Base-by-base conservation (phyloP, 37 sponge, comb jelly and placozoan genomes). In the Lycopodina hypogea region DNA sequence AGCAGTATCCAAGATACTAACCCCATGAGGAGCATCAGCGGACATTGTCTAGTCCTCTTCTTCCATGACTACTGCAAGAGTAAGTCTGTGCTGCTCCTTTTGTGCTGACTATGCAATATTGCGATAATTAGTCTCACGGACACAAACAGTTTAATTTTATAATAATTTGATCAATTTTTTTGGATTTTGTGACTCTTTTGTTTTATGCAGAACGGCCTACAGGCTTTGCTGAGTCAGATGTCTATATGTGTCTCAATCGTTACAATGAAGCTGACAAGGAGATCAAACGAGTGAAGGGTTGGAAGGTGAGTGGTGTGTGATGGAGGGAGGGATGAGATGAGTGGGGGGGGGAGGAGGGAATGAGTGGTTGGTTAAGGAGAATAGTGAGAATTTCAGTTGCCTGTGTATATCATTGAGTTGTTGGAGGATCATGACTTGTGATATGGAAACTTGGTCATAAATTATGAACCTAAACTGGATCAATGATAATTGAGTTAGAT, bases 1-100 rank as follows among this genome's bases (percentile, higher is more conserved):
- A 93, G 94, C 81, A 92, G 80, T 41, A 90, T 93, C 41, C 89
- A 88, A 42, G 97, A 96, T 76, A 91, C 92, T 50, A 96, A 96
- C 77, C 95, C 97, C 17, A 92, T 96, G 89, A 76, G 88, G 52
- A 88, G 89, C 66, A 87, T 96, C 68, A 82, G 84, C 1, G 89
- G 94, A 21, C 66, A 78, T 37, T 93, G 94, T 83, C 80, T 80
- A 22, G 92, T 96, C 19, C 48, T 96, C 34, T 59, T 36, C 45
- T 41, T 76, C 34, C 72, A 72, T 9, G 95, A 93, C 56, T 96
- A 90, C 85, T 56, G 58, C 70, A 86, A 72, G 39, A 89, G 95
- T 90, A 34, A 88, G 92, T 62, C 56, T 29, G 52, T n/a, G n/a
- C n/a, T n/a, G n/a, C n/a, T n/a, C n/a, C n/a, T n/a, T n/a, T n/a